Evolutionary conservation across 2,797 vertebrate genomes (phyloP), one percentile per base, ranked within the genome.

Genomic region (Stomatorhinus walkeri): DNA sequence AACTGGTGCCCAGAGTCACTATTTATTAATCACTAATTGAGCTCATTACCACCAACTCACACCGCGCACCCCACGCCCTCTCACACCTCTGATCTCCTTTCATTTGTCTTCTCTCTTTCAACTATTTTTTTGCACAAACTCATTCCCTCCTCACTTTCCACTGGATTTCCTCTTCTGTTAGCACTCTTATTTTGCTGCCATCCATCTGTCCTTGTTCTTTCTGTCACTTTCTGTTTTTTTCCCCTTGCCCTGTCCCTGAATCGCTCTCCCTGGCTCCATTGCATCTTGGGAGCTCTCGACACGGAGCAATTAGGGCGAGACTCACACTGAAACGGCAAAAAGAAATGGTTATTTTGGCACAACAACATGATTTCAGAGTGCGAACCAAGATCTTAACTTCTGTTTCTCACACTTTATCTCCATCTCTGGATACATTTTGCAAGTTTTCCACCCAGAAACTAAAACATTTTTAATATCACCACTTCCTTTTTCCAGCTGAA

Each of bases 21-120:
- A 98, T 99, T 99, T 99, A 99, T 99, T 99, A 99, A 98, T 99
- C 97, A 98, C 98, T 99, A 99, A 99, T 99, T 99, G 98, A 99
- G 98, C 98, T 98, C 98, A 99, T 99, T 99, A 99, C 98, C 98
- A 98, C 96, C 98, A 97, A 98, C 96, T 96, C 96, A 96, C 96
- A 98, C 97, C 97, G 97, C 96, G 96, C 95, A 95, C 96, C 52
- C 85, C 36, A 32, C 14, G 0, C 52, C 52, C 94, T 95, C 93
- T 93, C 92, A 93, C 91, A 93, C 93, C 94, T 95, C 90, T 92
- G 90, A 92, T 91, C 91, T 91, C 90, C 88, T 61, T 61, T 61
- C n/a, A 61, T 22, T 59, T 68, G 6, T 16, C 52, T 79, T 90
- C 32, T 56, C 51, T 32, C 51, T 86, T 36, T 56, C 51, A 16